phyloP scores from a whole-genome alignment of 2,113 vertebrate species.

The Zosterops lateralis region DNA sequence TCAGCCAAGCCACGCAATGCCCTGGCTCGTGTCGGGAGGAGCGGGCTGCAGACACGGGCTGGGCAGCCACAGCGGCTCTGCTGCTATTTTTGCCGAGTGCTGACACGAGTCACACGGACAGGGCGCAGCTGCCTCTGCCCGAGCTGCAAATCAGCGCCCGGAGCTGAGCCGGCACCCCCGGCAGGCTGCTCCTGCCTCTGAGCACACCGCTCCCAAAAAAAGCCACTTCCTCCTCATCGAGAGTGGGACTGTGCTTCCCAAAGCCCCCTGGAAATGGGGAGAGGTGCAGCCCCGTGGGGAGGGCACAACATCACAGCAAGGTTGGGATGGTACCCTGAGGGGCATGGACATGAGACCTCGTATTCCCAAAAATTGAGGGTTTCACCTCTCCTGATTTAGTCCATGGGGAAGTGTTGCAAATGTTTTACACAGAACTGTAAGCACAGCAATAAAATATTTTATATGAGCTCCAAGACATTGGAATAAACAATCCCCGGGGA shows the following conservation, averaged over 20 bases:
- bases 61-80: background rate
- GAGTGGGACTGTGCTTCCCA: fast-evolving
- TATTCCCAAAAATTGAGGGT: background rate
- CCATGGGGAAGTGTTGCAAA: background rate
- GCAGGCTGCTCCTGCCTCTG: background rate
- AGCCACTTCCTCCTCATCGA: fast-evolving
- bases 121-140: background rate
- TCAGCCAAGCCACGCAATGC: background rate
- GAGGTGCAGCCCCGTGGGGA: fast-evolving
- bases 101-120: background rate
- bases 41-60: background rate
- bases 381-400: background rate
- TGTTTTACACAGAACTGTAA: background rate
- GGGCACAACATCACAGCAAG: background rate
- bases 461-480: background rate
- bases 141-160: background rate
- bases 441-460: background rate
- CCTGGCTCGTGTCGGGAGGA: background rate
- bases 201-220: background rate
- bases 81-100: background rate
- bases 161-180: background rate
- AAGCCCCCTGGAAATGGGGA: background rate
- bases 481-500: slow-evolving; percentile 2
- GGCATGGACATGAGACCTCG: too few relatives aligned
- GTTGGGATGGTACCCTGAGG: background rate